phyloP scores from a whole-genome alignment of 2,888 invertebrate species.

The Balanococcus diminutus region DNA sequence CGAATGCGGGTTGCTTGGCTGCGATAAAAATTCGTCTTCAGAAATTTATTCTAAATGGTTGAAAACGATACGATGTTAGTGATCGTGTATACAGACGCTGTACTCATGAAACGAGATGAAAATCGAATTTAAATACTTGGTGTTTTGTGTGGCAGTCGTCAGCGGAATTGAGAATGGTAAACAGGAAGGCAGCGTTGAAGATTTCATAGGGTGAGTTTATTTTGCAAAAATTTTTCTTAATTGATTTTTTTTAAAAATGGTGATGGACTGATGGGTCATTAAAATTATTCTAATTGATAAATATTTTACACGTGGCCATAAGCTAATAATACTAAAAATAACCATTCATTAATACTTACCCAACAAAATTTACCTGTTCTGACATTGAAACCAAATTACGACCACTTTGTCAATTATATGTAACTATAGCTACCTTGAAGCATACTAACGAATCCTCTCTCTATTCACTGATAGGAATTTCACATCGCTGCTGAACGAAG shows the following conservation, averaged over 20 bases:
- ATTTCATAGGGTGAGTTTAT: slow-evolving; percentile 1
- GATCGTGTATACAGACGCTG: not conserved
- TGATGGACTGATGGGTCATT: too few relatives aligned
- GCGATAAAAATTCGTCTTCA: slow-evolving; percentile 32
- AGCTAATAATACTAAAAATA: not conserved
- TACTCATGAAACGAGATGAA: not conserved
- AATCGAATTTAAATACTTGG: slow-evolving; percentile 17
- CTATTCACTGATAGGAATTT: not conserved
- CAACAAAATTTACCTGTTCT: not conserved
- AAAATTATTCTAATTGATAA: not conserved
- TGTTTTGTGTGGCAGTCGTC: not conserved
- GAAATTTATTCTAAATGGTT: slow-evolving; percentile 4
- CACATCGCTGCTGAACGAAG: slow-evolving; percentile 23
- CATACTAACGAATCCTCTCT: not conserved
- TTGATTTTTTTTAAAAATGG: too few relatives aligned
- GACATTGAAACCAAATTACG: not conserved
- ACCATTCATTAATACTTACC: too few relatives aligned
- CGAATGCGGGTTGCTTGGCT: not conserved
- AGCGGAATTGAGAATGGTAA: not conserved
- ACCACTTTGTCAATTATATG: not conserved
- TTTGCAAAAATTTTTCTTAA: not conserved
- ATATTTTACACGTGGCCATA: not conserved
- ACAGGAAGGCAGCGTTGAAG: not conserved
- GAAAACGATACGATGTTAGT: slow-evolving; percentile 24
- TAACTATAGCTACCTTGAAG: not conserved